Evolutionary conservation across 1,140 invertebrate genomes (phyloP).

Genomic region (Colletes gigas): DNA sequence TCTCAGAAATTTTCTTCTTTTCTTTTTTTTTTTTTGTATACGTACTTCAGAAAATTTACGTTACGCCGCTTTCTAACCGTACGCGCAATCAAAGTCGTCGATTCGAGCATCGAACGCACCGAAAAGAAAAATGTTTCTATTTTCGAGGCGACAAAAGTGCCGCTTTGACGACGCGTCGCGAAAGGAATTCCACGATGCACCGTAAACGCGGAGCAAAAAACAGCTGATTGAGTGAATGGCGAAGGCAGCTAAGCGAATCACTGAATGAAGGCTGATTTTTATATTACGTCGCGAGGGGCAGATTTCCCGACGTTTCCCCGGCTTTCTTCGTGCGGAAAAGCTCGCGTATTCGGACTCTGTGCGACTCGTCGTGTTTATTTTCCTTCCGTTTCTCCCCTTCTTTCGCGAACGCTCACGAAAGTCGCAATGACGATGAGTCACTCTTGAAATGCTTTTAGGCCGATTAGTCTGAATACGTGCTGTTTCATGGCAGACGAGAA

Average conservation of each 20-base stretch:
- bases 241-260: slow-evolving; percentile 26
- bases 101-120: neutral
- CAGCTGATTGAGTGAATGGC: slow-evolving; percentile 9
- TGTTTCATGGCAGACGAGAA: slow-evolving; percentile 35
- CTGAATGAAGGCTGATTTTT: slow-evolving; percentile 5
- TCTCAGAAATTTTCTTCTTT: too few relatives aligned
- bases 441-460: slow-evolving; percentile 64
- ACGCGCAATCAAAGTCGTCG: neutral
- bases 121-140: neutral
- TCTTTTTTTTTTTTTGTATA: too few relatives aligned
- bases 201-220: neutral
- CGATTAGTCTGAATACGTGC: slow-evolving; percentile 62
- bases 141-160: neutral
- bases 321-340: neutral
- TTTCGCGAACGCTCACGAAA: slow-evolving; percentile 29
- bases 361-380: slow-evolving; percentile 15
- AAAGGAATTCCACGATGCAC: too few relatives aligned
- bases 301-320: slow-evolving; percentile 4
- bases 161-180: neutral
- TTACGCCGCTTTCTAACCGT: too few relatives aligned
- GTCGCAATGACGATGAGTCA: slow-evolving; percentile 52
- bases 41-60: too few relatives aligned
- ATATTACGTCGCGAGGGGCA: slow-evolving; percentile 5
- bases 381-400: slow-evolving; percentile 7
- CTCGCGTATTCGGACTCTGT: slow-evolving; percentile 19